Conservation (phyloP, 2,888 invertebrate species). For the Stenodera caucasica region DNA sequence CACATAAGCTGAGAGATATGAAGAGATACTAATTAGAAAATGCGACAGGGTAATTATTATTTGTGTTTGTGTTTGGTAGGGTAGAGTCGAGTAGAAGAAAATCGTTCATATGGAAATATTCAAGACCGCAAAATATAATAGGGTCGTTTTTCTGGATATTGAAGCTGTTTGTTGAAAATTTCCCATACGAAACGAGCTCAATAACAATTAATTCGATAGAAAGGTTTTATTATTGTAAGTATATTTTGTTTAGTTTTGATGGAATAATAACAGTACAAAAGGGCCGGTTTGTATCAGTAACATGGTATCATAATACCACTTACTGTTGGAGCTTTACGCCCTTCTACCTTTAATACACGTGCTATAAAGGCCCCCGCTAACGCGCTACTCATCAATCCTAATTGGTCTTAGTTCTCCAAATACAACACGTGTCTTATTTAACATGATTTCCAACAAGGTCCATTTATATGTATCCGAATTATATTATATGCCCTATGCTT, state of each 20-base stretch:
- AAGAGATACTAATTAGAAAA: constrained; percentile 46
- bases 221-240: constrained; percentile 22
- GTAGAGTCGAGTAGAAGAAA: not conserved
- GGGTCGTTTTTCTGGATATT: not conserved
- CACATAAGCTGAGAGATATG: constrained; percentile 20
- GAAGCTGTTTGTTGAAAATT: constrained; percentile 15
- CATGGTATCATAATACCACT: constrained; percentile 52
- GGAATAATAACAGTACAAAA: constrained; percentile 35
- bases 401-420: constrained; percentile 46
- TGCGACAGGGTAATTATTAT: constrained; percentile 47
- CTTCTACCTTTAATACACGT: constrained; percentile 41
- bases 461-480: constrained; percentile 42
- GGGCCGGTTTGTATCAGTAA: constrained; percentile 44
- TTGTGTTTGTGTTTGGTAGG: constrained; percentile 41
- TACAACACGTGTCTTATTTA: constrained; percentile 49
- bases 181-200: constrained; percentile 31
- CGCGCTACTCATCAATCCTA: constrained; percentile 39
- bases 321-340: constrained; percentile 41
- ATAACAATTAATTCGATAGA: constrained; percentile 36
- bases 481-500: constrained; percentile 40
- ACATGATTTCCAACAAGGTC: constrained; percentile 43
- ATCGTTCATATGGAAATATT: not conserved
- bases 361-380: constrained; percentile 31
- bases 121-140: not conserved
- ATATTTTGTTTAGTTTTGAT: constrained; percentile 26